These are phyloP conservation scores for Pararge aegeria DNA, from an alignment of 1,140 invertebrate genomes.

Conservation along the genomic window DNA sequence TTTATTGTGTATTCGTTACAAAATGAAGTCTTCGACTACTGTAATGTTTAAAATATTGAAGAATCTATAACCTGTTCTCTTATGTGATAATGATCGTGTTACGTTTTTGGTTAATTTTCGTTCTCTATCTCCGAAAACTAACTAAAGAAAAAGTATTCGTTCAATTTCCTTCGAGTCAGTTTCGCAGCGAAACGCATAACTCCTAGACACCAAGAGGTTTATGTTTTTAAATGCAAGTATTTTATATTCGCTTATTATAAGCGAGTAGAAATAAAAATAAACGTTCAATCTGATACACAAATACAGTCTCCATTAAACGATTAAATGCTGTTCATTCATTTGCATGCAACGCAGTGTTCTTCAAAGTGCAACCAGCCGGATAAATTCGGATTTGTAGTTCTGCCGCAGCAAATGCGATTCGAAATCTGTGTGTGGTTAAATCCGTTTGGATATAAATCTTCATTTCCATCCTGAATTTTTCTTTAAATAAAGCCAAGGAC, in stretches of 20 bases:
- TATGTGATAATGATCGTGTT: no score
- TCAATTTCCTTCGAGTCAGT: no score
- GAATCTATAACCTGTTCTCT: no score
- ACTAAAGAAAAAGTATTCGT: no score
- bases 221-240: not conserved
- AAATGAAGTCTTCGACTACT: no score
- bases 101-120: no score
- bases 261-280: conserved; percentile 37
- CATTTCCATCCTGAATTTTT: conserved; percentile 13
- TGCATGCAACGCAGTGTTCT: conserved; percentile 59
- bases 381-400: conserved; percentile 55
- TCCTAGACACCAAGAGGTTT: no score
- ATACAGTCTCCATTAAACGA: conserved; percentile 61
- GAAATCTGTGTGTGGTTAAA: conserved; percentile 29
- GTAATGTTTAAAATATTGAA: no score
- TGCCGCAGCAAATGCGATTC: conserved; percentile 34
- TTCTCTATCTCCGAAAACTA: no score
- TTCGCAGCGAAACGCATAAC: no score
- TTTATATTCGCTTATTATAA: not conserved
- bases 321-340: conserved; percentile 61
- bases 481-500: not conserved
- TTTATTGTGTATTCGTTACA: no score
- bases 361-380: conserved; percentile 56
- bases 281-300: conserved; percentile 56
- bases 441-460: conserved; percentile 20